Conservation (phyloP, 92 coral and sea anemone genomes). For the Porites divaricata region DNA sequence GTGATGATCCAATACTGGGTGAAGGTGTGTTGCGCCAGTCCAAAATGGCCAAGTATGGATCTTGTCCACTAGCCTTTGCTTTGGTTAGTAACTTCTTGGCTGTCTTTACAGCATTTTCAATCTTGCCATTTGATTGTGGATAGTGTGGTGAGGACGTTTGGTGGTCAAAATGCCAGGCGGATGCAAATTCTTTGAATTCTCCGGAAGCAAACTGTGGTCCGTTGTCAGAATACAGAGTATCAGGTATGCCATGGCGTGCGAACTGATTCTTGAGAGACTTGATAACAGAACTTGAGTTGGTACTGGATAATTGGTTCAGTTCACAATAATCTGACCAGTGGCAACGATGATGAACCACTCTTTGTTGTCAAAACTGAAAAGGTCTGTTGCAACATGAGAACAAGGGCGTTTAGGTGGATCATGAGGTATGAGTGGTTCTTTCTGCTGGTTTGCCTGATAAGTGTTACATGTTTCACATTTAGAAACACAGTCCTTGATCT, state of each 20-base stretch:
- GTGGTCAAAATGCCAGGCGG: no score
- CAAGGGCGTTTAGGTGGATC: constrained; percentile 23
- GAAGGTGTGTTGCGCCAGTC: no score
- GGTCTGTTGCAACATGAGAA: constrained; percentile 12
- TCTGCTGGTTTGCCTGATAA: not conserved
- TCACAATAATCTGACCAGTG: constrained; percentile 32
- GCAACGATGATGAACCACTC: constrained; percentile 27
- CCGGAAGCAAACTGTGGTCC: no score
- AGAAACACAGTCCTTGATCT: constrained; percentile 7
- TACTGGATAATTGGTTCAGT: constrained; percentile 5
- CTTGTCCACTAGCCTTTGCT: no score
- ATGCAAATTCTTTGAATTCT: no score
- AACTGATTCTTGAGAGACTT: constrained; percentile 31
- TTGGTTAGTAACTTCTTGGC: no score
- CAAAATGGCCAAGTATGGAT: no score
- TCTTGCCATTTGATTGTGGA: no score
- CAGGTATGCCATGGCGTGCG: not conserved
- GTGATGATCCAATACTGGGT: no score
- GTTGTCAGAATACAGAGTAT: no score
- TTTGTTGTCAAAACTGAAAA: constrained; percentile 14
- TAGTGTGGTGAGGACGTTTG: no score
- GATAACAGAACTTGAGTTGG: constrained; percentile 4
- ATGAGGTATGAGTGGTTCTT: constrained; percentile 12
- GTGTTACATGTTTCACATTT: constrained; percentile 4
- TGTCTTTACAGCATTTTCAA: not conserved